Base-by-base conservation (phyloP, 2,888 invertebrate species). In the Oxyteleia sp. region DNA sequence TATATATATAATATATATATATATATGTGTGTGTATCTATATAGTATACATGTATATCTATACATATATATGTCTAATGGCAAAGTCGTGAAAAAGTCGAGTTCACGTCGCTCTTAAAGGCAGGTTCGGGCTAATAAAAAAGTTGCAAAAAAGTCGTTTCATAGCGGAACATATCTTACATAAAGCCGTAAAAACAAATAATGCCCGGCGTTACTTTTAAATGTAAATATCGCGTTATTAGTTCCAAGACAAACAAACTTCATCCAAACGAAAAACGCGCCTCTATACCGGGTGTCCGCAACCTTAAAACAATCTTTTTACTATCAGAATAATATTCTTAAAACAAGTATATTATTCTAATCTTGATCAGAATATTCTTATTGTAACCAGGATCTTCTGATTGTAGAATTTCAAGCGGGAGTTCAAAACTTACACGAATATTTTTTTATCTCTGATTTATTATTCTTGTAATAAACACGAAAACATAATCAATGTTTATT, bases 71-170 rank as follows among this genome's bases (percentile, higher is more conserved):
- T 26, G 51, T 43, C 69, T 78, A 78, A 78, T 69, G 69, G 78
- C 15, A 26, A 43, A 63, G 61, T 69, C 69, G 59, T 69, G 78
- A n/a, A 69, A 78, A 69, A 69, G 57, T 15, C 71, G 64, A 57
- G 71, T 79, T 79, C 71, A 79, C 53, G 55, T 71, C 16, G 71
- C 69, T 79, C 79, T 79, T 79, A 72, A 79, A 79, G 64, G 64
- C 38, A 35, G 35, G 18, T 53, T 57, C 43, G 38, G 64, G 64
- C 71, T 57, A 79, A 79, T 79, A 79, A 79, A 79, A 79, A 79
- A 79, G 79, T 79, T 57, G 43, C 72, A 79, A 79, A 76, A 79
- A 79, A 59, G 79, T 49, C 38, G 71, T 79, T 72, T 66, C 55
- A 72, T 38, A 57, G 72, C 55, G 20, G 49, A 79, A 80, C 64